Evolutionary conservation across 2,113 vertebrate species (phyloP).

Genomic region (Callithrix jacchus): DNA sequence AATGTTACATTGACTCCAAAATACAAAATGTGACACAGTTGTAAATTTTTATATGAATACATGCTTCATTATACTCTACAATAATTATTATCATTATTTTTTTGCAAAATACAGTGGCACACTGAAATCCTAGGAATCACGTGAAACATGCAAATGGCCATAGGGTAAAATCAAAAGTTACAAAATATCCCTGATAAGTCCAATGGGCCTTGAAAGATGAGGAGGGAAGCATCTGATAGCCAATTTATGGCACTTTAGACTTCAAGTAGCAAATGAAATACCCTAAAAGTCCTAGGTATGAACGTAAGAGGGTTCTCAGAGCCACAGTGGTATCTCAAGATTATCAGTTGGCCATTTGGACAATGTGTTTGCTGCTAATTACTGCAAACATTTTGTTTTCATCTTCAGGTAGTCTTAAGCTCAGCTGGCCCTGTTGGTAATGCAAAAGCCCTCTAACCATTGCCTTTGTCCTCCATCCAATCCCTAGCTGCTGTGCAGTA

Average conservation of each 20-base stretch:
- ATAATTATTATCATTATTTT: background rate
- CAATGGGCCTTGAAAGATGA: background rate
- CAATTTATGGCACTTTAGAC: background rate
- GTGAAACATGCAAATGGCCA: background rate
- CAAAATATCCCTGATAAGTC: background rate
- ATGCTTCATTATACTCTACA: background rate
- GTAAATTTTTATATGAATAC: background rate
- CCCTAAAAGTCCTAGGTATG: background rate
- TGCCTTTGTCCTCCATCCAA: fast-evolving
- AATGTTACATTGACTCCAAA: background rate
- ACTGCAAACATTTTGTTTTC: background rate
- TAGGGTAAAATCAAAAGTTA: background rate
- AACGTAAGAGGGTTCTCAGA: background rate
- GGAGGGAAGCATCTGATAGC: background rate
- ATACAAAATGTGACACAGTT: background rate
- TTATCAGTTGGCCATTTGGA: background rate
- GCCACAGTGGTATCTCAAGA: background rate
- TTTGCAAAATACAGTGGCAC: background rate
- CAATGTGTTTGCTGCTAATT: background rate
- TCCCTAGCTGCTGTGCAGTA: background rate
- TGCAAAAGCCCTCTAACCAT: background rate
- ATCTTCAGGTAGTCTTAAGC: background rate
- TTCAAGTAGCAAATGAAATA: background rate
- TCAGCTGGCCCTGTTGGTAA: background rate
- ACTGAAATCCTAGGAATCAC: background rate